Percentiles rank a stretch among this genome's conserved stretches.
Conservation (phyloP, 1,140 invertebrate genomes). For the Drosophila oshimai region DNA sequence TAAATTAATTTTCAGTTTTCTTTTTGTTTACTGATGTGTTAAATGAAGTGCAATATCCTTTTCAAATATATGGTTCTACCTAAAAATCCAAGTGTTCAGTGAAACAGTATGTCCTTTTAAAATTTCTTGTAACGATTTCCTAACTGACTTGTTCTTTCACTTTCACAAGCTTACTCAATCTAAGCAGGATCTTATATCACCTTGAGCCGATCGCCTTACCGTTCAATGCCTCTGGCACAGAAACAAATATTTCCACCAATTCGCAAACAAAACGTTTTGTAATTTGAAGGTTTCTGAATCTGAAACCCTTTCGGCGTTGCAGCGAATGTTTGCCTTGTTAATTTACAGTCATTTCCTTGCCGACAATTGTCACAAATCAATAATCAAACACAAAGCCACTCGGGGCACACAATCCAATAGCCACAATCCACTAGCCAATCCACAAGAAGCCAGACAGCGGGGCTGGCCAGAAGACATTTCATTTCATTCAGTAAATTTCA, state of each 20-base stretch:
- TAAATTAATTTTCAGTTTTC: too few relatives aligned
- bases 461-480: conserved; percentile 57
- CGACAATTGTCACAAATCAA: conserved; percentile 54
- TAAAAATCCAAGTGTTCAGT: too few relatives aligned
- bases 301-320: conserved; percentile 20
- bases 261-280: not conserved
- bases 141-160: not conserved
- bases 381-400: conserved; percentile 43
- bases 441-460: conserved; percentile 32
- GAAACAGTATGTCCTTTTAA: too few relatives aligned
- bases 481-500: conserved; percentile 81
- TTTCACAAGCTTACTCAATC: conserved; percentile 29
- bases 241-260: conserved; percentile 13
- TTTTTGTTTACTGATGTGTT: too few relatives aligned
- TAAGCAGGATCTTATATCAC: conserved; percentile 43
- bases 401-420: conserved; percentile 8
- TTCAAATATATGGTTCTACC: too few relatives aligned
- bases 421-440: too few relatives aligned
- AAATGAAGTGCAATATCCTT: too few relatives aligned
- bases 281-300: conserved; percentile 16
- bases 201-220: conserved; percentile 28
- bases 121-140: too few relatives aligned
- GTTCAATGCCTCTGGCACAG: conserved; percentile 33
- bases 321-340: conserved; percentile 20
- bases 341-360: conserved; percentile 47